Conservation (phyloP, 1,140 invertebrate genomes). For the Ceratina japonica region DNA sequence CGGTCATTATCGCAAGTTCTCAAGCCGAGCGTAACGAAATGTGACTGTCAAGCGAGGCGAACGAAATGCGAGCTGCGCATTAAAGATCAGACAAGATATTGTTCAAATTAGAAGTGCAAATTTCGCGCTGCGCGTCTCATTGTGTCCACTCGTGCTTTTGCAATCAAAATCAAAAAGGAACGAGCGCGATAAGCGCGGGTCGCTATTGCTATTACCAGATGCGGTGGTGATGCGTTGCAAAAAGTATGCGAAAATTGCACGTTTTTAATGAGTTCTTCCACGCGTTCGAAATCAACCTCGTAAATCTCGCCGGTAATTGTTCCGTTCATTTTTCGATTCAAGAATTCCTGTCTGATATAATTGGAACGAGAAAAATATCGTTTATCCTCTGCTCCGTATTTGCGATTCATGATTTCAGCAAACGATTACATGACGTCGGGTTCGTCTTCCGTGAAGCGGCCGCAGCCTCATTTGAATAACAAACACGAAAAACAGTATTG, state of each 20-base stretch:
- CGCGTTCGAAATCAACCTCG: not conserved
- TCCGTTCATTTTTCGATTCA: not conserved
- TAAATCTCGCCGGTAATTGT: not conserved
- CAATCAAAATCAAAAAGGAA: not conserved
- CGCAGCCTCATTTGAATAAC: not conserved
- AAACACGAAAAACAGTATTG: not conserved
- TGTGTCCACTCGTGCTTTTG: not conserved
- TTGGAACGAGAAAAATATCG: not conserved
- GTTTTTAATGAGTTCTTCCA: not conserved
- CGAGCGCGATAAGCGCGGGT: not conserved
- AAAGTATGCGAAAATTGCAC: slow-evolving; percentile 22
- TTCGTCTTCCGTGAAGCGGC: not conserved
- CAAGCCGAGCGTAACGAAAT: not conserved
- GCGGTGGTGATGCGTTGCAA: not conserved
- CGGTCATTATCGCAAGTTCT: not conserved
- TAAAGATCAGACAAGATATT: not conserved
- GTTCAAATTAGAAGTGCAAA: not conserved
- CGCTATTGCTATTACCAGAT: not conserved
- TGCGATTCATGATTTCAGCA: not conserved
- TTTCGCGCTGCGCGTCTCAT: not conserved
- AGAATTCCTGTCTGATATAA: not conserved
- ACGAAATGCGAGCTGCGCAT: not conserved
- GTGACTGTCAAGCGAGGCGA: not conserved
- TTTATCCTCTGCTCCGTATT: not conserved
- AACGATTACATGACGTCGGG: not conserved